These are phyloP conservation scores for Pempheris klunzingeri DNA, from an alignment of 2,797 vertebrate genomes.

Conservation along the genomic window DNA sequence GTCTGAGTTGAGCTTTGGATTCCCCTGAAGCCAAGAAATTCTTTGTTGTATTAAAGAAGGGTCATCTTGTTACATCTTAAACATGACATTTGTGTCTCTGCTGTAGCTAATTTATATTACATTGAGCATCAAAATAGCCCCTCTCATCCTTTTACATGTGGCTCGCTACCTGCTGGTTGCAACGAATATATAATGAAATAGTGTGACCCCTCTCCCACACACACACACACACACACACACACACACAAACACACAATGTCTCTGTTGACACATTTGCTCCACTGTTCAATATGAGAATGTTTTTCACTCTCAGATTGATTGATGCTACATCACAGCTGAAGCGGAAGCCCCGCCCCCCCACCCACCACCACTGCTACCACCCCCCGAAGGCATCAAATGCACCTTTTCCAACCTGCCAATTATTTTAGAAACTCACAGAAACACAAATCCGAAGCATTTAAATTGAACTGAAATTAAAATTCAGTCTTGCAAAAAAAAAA, in stretches of 20 bases:
- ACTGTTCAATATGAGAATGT: slow-evolving; percentile 27
- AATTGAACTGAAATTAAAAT: too few relatives aligned
- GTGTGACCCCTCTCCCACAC: not conserved
- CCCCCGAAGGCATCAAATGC: slow-evolving; percentile 31
- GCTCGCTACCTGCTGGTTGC: slow-evolving; percentile 24
- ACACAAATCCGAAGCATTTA: not conserved
- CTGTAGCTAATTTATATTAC: slow-evolving; percentile 23
- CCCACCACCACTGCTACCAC: too few relatives aligned
- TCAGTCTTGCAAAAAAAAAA: not conserved
- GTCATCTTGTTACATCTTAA: slow-evolving; percentile 30
- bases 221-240: slow-evolving; percentile 11
- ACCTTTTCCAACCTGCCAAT: slow-evolving; percentile 36
- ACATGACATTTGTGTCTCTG: slow-evolving; percentile 17
- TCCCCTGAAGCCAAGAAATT: slow-evolving; percentile 20
- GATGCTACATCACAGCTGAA: slow-evolving; percentile 44
- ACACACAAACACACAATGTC: slow-evolving; percentile 6
- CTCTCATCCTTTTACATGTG: slow-evolving; percentile 8
- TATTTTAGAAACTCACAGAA: slow-evolving; percentile 25
- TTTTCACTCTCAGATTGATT: slow-evolving; percentile 47
- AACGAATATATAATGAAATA: slow-evolving; percentile 38
- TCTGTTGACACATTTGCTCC: not conserved
- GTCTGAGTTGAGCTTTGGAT: slow-evolving; percentile 30
- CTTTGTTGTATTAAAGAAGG: slow-evolving; percentile 23
- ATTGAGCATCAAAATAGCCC: not conserved
- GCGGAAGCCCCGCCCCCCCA: too few relatives aligned